Percentiles rank a stretch among this genome's conserved stretches.
These are phyloP conservation scores for Atta cephalotes DNA, from an alignment of 1,140 invertebrate genomes.

Conservation along the genomic window DNA sequence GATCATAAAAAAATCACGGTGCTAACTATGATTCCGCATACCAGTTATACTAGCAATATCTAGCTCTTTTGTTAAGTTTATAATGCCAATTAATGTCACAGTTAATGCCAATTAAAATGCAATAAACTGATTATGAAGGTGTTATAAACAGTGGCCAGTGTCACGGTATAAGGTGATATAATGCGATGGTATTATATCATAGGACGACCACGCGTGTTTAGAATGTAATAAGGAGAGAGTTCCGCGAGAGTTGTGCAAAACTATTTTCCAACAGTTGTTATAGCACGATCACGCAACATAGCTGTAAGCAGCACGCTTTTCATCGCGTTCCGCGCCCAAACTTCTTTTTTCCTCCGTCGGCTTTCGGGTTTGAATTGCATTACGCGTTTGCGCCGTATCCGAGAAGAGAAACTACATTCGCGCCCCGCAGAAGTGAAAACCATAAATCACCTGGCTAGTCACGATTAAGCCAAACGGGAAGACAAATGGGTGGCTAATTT, in stretches of 20 bases:
- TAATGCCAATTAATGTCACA: background rate
- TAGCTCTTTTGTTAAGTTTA: slow-evolving; percentile 5
- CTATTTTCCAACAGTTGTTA: slow-evolving; percentile 75
- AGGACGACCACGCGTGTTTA: slow-evolving; percentile 32
- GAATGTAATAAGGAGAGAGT: slow-evolving; percentile 60
- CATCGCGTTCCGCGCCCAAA: slow-evolving; percentile 69
- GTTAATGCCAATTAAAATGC: slow-evolving; percentile 49
- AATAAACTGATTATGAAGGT: slow-evolving; percentile 11
- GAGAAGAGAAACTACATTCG: slow-evolving; percentile 61
- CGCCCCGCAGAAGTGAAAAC: slow-evolving; percentile 66
- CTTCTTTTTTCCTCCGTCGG: slow-evolving; percentile 63
- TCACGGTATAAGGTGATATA: slow-evolving; percentile 26
- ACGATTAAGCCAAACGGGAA: slow-evolving; percentile 76
- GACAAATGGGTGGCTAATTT: slow-evolving; percentile 80
- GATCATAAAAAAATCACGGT: slow-evolving; percentile 22
- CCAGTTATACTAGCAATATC: background rate
- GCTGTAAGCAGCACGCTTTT: slow-evolving; percentile 75
- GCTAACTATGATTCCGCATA: slow-evolving; percentile 30
- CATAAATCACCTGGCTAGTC: slow-evolving; percentile 77
- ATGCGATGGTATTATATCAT: slow-evolving; percentile 38
- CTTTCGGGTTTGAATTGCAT: slow-evolving; percentile 69
- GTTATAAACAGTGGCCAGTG: slow-evolving; percentile 18
- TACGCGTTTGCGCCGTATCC: slow-evolving; percentile 66
- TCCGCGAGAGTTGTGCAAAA: slow-evolving; percentile 59
- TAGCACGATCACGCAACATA: slow-evolving; percentile 73